Base-by-base conservation (phyloP, 2,113 vertebrate genomes). In the Camelus bactrianus region DNA sequence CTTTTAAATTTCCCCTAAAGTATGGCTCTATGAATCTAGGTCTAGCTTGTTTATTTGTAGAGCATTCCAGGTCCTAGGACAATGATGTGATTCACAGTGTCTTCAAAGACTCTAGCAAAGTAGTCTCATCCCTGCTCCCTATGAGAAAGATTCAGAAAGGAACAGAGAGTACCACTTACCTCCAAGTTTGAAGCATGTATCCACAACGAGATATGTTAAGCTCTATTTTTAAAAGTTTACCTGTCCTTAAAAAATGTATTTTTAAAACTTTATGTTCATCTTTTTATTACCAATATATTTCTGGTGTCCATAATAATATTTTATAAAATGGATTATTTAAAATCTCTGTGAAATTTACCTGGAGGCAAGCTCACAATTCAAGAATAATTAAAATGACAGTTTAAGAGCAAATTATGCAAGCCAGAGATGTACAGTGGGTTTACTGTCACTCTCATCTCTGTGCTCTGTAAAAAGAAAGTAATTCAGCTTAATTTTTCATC, bases 361-460 rank as follows among this genome's bases (percentile, higher is more conserved):
- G 24, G 19, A 96, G 89, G 93, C 77, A 94, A 73, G 8, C 69
- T 97, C 50, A 10, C 88, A 91, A 75, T 95, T 97, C 95, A 97
- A 95, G 94, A 95, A 97, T 97, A 97, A 98, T 97, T 97, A 96
- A 98, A 96, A 77, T 97, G 97, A 97, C 93, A 98, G 72, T 91
- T 96, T 95, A 89, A 97, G 96, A 97, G 85, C 81, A 96, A 96
- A 96, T 96, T 94, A 83, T 93, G 85, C 28, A 30, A 95, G 38
- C 24, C 38, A 70, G 91, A 67, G 89, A 72, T 94, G 17, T 89
- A 8, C 28, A 12, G 58, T 92, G 67, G 79, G 42, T 38, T 95
- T 89, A 81, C 83, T 95, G 85, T 91, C 94, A 83, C 48, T 96
- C 94, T 94, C 76, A 54, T 91, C 77, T 96, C 94, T 95, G 35